Evolutionary conservation across 2,888 invertebrate genomes (phyloP), one percentile per base, ranked within the genome.

Genomic region (Cephus rjabovi): DNA sequence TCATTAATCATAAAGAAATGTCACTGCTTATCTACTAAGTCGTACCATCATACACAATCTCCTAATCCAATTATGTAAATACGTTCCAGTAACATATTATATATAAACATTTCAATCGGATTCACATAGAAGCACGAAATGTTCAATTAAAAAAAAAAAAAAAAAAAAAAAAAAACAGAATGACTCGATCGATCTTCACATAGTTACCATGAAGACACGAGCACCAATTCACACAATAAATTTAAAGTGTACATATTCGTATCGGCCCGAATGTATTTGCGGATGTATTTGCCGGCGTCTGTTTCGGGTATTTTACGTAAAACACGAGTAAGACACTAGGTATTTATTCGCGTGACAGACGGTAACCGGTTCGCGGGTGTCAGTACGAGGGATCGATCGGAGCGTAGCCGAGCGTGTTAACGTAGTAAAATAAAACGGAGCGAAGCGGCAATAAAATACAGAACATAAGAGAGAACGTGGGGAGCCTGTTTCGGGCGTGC

Each of bases 401-500:
- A 71, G 31, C 71, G 31, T 12, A 34, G 71, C 31, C 71, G 70
- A 31, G 31, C 31, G 71, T 34, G 71, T 71, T 31, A 6, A 31
- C 71, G 71, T 31, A 56, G 9, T 6, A 56, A 56, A 56, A 56
- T 56, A 56, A 56, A 56, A 23, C 56, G 23, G 23, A 56, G 56
- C 23, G 9, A 56, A 56, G 56, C 56, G 23, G 23, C 23, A 56
- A 56, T 56, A 23, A 56, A 23, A 2, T 56, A 9, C 56, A 2
- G 56, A 56, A 56, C 56, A 56, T 56, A 23, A 56, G 56, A 40
- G 40, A 23, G 76, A 77, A 77, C 80, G 79, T 73, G 80, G 77
- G 80, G 74, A 78, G 76, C 76, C 76, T 78, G 81, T 81, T 77
- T 80, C 80, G 56, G 56, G 80, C 81, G 81, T 81, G 82, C 81